Evolutionary conservation across 2,113 vertebrate species (phyloP), one percentile per base, ranked within the genome.

Genomic region (Columba livia): DNA sequence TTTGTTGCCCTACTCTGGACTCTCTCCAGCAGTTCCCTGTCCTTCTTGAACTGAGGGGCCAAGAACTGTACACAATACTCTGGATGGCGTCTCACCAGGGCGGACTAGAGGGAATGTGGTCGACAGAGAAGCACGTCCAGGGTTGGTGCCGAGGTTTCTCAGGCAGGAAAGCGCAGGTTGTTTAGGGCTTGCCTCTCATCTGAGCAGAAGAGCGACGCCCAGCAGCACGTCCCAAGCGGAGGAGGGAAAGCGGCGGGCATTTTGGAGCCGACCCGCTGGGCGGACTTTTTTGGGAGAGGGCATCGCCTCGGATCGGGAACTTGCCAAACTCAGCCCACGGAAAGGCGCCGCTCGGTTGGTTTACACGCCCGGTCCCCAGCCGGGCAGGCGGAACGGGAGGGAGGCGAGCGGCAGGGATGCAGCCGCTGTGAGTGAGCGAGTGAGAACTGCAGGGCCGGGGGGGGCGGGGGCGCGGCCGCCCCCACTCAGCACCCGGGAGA

Each of bases 401-500:
- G 17, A 15, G 47, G 36, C 36, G 67, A 32, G 31, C 10, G 5
- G 26, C 14, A 2, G 42, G 16, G 19, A 6, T 10, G n/a, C 4
- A 36, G 28, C 25, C 36, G 14, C 12, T n/a, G 34, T 10, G 44
- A 40, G 23, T 6, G 50, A 40, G 28, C 6, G 44, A 47, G 44
- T 19, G 44, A 47, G 44, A 19, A 20, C 36, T 24, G 40, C 6
- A 15, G 47, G 36, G 20, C 10, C 10, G 32, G 57, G 26, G 16
- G 78, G 36, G 11, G 5, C 9, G 20, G 82, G 60, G 42, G 65
- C 24, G 61, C 32, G 66, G 51, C 29, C 29, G 21, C 44, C n/a
- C 18, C 19, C n/a, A 4, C 80, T 92, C 98, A 98, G 98, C 88
- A 98, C 98, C 98, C 79, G 81, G 98, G 98, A 98, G 96, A 98